These are phyloP conservation scores for Malurus cyaneus DNA, from an alignment of 2,113 vertebrate genomes.

Conservation along the genomic window DNA sequence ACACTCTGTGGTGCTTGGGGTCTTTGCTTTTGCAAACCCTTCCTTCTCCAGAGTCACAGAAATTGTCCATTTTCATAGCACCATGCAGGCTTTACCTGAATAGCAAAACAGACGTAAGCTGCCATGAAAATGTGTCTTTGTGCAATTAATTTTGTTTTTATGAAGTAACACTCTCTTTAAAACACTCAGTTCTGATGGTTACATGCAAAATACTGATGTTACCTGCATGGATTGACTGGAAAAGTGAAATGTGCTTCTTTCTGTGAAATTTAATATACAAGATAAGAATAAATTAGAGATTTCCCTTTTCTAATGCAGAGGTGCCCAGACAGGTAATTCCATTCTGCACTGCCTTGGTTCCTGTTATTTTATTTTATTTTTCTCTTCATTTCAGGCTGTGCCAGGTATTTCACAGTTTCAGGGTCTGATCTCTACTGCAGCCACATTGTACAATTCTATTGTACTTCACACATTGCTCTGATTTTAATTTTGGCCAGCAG, in stretches of 20 bases:
- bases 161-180: not conserved
- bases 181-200: not conserved
- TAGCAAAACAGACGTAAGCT: not conserved
- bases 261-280: not conserved
- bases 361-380: not conserved
- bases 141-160: not conserved
- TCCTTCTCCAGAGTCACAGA: not conserved
- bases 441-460: not conserved
- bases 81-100: not conserved
- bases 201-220: not conserved
- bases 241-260: not conserved
- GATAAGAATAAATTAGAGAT: not conserved
- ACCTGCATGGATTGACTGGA: not conserved
- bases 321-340: not conserved
- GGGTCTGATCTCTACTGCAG: not conserved
- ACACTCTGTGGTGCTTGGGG: fast-evolving
- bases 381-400: not conserved
- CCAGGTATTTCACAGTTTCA: not conserved
- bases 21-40: not conserved
- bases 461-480: not conserved
- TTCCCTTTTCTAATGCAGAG: not conserved
- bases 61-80: not conserved
- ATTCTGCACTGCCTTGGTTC: not conserved
- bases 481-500: not conserved
- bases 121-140: not conserved